Base-by-base conservation (phyloP, 2,113 vertebrate genomes). In the Planiliza haematocheilus region DNA sequence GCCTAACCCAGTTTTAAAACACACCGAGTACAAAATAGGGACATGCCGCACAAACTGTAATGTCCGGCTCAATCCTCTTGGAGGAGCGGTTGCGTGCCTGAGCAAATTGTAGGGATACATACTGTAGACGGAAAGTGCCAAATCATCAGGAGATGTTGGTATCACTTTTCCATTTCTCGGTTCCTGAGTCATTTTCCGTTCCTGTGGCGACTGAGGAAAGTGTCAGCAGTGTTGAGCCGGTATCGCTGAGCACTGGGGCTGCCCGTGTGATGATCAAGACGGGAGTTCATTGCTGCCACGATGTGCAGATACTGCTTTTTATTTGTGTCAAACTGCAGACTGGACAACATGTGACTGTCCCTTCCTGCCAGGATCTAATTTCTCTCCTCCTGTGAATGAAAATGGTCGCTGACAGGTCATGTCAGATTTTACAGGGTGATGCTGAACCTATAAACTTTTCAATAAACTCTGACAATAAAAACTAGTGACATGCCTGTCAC, bases 151-250 rank as follows among this genome's bases (percentile, higher is more conserved):
- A 77, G 38, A 59, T 38, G 57, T 68, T 7, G 34, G 57, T 45
- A 66, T 70, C 16, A 30, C 24, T 74, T 78, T 68, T 48, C 21
- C 55, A 61, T 69, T 58, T 62, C 17, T 38, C 38, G 43, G 14
- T 55, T 67, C 24, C 10, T 0, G 10, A 51, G 39, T 79, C 52
- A 2, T 70, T 82, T 59, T 46, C 48, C 73, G 67, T 76, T 57
- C 60, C 83, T 68, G 43, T 63, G 56, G 78, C 16, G 5, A 63
- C 39, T 70, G 65, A 81, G 57, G 73, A 45, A 56, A 72, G 58
- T 37, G 55, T 88, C 80, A 58, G 90, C 90, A 30, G 24, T 30
- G 24, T 30, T 30, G 24, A 3, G 5, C 24, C 24, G 24, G 24
- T 30, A n/a, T n/a, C n/a, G n/a, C n/a, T n/a, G n/a, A n/a, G n/a